Evolutionary conservation across 2,113 vertebrate genomes (phyloP).

Genomic region (Miniopterus natalensis): DNA sequence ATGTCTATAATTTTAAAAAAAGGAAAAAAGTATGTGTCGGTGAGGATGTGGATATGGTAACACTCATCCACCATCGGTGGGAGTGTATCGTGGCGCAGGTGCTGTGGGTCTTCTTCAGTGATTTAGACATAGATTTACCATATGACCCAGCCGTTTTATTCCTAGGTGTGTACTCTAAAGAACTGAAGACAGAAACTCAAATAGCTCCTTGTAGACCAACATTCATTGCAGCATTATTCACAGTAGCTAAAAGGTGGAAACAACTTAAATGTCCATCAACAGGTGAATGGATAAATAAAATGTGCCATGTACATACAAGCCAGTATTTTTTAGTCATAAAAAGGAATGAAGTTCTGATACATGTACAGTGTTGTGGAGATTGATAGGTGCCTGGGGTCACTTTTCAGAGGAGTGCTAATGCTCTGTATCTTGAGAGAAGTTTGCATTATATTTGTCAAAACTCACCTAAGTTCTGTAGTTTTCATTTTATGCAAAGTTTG

Average conservation of each 20-base stretch:
- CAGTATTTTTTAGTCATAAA: not conserved
- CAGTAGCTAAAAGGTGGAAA: not conserved
- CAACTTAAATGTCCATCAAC: not conserved
- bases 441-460: not conserved
- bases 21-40: not conserved
- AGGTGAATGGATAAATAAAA: not conserved
- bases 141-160: not conserved
- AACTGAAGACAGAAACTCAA: not conserved
- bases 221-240: not conserved
- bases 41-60: not conserved
- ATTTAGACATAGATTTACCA: not conserved
- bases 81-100: not conserved
- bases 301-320: not conserved
- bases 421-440: not conserved
- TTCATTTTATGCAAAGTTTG: conserved; percentile 31
- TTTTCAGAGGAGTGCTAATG: not conserved
- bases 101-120: not conserved
- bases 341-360: not conserved
- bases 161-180: not conserved
- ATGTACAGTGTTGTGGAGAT: not conserved
- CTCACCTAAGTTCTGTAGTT: not conserved
- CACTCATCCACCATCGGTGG: not conserved
- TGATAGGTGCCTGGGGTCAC: not conserved
- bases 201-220: not conserved
- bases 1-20: not conserved